phyloP scores from a whole-genome alignment of 2,888 invertebrate species.

The Cheilosia pagana region DNA sequence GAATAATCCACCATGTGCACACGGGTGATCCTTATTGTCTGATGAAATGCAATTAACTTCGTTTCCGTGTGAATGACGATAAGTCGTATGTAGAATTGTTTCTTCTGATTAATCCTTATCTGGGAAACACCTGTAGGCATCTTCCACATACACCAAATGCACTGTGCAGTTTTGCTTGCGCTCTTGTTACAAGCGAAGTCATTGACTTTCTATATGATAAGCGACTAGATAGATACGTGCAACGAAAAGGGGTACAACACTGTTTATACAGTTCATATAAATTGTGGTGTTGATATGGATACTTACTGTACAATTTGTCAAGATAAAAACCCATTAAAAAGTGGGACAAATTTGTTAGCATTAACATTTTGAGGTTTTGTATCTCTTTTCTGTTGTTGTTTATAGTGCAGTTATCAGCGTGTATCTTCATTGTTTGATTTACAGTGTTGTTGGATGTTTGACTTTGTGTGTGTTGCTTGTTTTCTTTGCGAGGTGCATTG shows the following conservation, averaged over 20 bases:
- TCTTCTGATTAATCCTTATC: constrained; percentile 37
- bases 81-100: constrained; percentile 21
- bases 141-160: constrained; percentile 13
- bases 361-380: constrained; percentile 36
- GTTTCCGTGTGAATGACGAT: constrained; percentile 47
- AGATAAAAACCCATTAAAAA: constrained; percentile 62
- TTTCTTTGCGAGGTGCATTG: constrained; percentile 17
- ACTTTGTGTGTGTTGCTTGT: constrained; percentile 7
- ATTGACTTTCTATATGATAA: constrained; percentile 51
- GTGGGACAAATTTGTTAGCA: constrained; percentile 54
- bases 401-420: constrained; percentile 13
- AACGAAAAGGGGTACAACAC: constrained; percentile 13
- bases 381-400: constrained; percentile 1
- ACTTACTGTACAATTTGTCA: constrained; percentile 54
- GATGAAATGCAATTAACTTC: constrained; percentile 66
- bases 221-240: constrained; percentile 21
- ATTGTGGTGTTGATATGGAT: constrained; percentile 47
- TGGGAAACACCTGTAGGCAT: constrained; percentile 42
- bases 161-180: constrained; percentile 35
- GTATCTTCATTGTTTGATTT: constrained; percentile 36
- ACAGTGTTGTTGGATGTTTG: constrained; percentile 2
- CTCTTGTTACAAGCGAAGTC: constrained; percentile 16
- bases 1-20: not conserved
- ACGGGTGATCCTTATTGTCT: constrained; percentile 27
- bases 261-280: constrained; percentile 26